Conservation (phyloP, 2,888 invertebrate species). For the Cheiracanthium punctorium region DNA sequence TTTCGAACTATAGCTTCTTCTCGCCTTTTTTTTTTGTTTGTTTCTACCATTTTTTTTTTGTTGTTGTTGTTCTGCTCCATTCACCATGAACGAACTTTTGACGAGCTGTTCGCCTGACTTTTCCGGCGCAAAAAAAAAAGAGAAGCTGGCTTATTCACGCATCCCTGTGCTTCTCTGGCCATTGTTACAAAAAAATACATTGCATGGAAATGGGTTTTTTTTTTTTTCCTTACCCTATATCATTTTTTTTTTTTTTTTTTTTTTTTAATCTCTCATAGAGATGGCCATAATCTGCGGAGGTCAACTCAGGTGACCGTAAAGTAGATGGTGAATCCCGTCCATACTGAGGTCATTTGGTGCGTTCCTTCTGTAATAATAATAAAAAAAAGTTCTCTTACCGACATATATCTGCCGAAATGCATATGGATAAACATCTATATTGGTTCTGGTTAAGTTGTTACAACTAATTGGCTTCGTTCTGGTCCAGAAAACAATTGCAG, state of each 20-base stretch:
- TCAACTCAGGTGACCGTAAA: conserved; percentile 9
- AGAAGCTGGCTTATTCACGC: background rate
- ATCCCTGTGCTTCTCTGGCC: background rate
- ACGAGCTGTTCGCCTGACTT: background rate
- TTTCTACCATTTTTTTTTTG: too few species aligned
- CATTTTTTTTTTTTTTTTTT: background rate
- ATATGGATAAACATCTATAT: too few species aligned
- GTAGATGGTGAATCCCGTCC: background rate
- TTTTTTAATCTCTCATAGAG: background rate
- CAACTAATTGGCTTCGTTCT: too few species aligned
- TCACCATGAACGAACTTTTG: background rate
- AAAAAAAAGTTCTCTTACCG: too few species aligned
- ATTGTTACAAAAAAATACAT: conserved; percentile 9
- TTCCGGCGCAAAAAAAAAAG: too few species aligned
- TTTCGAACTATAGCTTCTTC: background rate
- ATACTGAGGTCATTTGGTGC: background rate
- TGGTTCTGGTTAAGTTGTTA: too few species aligned
- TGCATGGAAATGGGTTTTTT: background rate
- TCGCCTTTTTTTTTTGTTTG: background rate
- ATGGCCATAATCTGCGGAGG: background rate
- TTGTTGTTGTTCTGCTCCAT: background rate
- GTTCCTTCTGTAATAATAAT: too few species aligned
- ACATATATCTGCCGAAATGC: too few species aligned
- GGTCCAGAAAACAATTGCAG: too few species aligned
- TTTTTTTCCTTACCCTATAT: background rate